phyloP scores from a whole-genome alignment of 2,888 invertebrate genomes.

The Acrocyrtus sp. region DNA sequence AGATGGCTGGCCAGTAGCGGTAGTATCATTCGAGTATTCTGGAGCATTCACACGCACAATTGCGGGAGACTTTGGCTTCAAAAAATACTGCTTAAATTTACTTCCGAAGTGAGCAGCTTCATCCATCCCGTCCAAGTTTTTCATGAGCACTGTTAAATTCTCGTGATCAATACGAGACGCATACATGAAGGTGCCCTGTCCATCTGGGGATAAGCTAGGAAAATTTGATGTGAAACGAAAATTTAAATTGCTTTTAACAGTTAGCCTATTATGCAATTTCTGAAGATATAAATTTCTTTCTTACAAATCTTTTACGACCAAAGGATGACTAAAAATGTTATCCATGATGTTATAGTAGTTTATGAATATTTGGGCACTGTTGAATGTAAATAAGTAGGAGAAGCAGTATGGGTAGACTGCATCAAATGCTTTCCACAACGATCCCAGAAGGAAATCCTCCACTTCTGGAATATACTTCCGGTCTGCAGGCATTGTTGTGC shows the following conservation, averaged over 20 bases:
- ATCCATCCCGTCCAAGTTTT: slow-evolving; percentile 24
- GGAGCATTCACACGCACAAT: too few relatives aligned
- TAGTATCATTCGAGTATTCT: too few relatives aligned
- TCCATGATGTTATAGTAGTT: slow-evolving; percentile 23
- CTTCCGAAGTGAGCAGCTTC: slow-evolving; percentile 26
- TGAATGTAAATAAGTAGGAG: slow-evolving; percentile 11
- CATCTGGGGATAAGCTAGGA: not conserved
- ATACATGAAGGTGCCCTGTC: slow-evolving; percentile 16
- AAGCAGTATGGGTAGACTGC: slow-evolving; percentile 30
- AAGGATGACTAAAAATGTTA: slow-evolving; percentile 17
- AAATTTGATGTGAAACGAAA: not conserved
- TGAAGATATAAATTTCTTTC: not conserved
- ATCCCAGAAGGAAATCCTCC: slow-evolving; percentile 35
- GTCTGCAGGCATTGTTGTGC: slow-evolving; percentile 12
- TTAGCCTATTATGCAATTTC: not conserved
- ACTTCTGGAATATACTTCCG: slow-evolving; percentile 22
- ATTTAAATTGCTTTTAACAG: too few relatives aligned
- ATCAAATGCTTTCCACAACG: slow-evolving; percentile 33
- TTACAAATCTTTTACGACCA: slow-evolving; percentile 16
- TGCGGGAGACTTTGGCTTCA: slow-evolving; percentile 2
- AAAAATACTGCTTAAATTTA: slow-evolving; percentile 10
- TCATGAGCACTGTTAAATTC: slow-evolving; percentile 16
- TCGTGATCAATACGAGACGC: slow-evolving; percentile 26
- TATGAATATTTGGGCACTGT: slow-evolving; percentile 15
- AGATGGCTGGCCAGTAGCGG: too few relatives aligned